Base-by-base conservation (phyloP, 1,140 invertebrate genomes). In the Bombus ignitus region DNA sequence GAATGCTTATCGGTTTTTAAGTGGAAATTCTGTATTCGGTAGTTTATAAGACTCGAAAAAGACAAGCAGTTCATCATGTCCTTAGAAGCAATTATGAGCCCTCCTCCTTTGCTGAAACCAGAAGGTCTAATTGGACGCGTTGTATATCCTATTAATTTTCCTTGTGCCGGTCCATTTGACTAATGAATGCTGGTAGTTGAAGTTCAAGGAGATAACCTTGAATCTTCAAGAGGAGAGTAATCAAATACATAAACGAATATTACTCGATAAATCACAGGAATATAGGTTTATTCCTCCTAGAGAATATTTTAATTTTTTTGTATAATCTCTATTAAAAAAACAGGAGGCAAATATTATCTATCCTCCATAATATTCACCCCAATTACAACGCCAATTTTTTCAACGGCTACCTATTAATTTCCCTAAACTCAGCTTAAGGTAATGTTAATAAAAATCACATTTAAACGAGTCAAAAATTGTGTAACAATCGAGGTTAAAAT, bases 111-210 rank as follows among this genome's bases (percentile, higher is more conserved):
- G 42, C 86, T 88, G 87, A 87, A 83, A 77, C 28, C 57, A 77
- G 37, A 80, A 85, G 82, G 81, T 66, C 39, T 66, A 79, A 87
- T 77, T 81, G 75, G 53, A 77, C 73, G 73, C 44, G 22, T 32
- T 35, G 22, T 75, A 53, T 73, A 89, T 70, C 77, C 85, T 91
- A 91, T 91, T 91, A 91, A 91, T 90, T 91, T 91, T 39, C 47
- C 35, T 76, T 75, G 65, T 87, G 83, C 85, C 53, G 39, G 84
- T 83, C 84, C 86, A 90, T 85, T 91, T 91, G 81, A 91, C 88
- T 91, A 91, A 91, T 89, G 91, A 91, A 75, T 75, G 65, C 42
- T 57, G 75, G 70, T 86, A 87, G 74, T 68, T 32, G 39, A 77
- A 70, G 44, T 42, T 62, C 35, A 32, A 59, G 35, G 9, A 72